Evolutionary conservation across 2,797 vertebrate genomes (phyloP).

Genomic region (Delichon dasypus): DNA sequence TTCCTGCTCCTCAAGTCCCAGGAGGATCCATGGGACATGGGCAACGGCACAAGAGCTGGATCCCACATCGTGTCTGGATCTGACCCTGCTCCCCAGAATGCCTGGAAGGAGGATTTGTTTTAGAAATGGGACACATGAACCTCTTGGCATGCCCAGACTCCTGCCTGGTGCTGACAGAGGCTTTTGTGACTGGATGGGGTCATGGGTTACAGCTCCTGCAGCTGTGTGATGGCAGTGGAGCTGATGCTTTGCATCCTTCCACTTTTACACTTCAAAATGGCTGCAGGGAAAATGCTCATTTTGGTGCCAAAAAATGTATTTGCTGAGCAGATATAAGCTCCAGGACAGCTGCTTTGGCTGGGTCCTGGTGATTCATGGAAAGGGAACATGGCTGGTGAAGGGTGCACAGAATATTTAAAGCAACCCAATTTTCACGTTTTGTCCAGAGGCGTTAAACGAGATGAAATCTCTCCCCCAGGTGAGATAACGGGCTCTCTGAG

Average conservation of each 20-base stretch:
- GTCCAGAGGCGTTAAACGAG: background rate
- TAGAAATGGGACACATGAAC: background rate
- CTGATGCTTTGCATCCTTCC: background rate
- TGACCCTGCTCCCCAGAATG: background rate
- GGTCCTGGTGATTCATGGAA: background rate
- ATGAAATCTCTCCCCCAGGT: background rate
- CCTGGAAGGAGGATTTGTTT: background rate
- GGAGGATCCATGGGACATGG: background rate
- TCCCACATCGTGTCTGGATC: accelerated
- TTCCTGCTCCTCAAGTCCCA: background rate
- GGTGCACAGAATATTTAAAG: background rate
- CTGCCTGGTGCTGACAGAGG: background rate
- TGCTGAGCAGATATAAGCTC: background rate
- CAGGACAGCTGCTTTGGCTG: conserved; percentile 12
- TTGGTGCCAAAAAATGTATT: background rate
- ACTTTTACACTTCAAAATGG: background rate
- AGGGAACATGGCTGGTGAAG: background rate
- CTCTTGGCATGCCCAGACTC: background rate
- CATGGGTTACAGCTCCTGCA: accelerated
- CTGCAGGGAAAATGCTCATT: background rate
- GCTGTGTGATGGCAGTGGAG: accelerated
- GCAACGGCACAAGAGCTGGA: background rate
- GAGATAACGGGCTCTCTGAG: accelerated
- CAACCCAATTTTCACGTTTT: background rate
- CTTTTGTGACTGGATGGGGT: background rate